phyloP scores from a whole-genome alignment of 2,113 vertebrate genomes.

The Clarias gariepinus region DNA sequence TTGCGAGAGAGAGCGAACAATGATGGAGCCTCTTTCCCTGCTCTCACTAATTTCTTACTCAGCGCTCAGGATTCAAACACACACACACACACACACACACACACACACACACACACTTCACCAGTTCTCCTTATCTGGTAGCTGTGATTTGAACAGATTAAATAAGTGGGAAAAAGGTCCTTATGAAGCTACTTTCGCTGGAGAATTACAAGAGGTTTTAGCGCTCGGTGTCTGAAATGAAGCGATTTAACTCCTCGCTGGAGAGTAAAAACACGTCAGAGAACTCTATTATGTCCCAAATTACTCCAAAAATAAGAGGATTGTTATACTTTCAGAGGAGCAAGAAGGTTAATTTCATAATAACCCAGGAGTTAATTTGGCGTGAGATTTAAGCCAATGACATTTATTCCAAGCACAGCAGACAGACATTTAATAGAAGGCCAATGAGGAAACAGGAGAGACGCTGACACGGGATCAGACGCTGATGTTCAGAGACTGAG shows the following conservation, averaged over 20 bases:
- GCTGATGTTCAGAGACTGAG: not conserved
- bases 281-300: slow-evolving; percentile 38
- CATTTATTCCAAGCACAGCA: slow-evolving; percentile 57
- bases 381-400: slow-evolving; percentile 57
- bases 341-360: slow-evolving; percentile 61
- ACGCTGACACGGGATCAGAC: slow-evolving; percentile 5
- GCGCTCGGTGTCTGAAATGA: slow-evolving; percentile 48
- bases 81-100: slow-evolving; percentile 36
- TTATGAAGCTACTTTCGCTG: slow-evolving; percentile 50
- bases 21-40: slow-evolving; percentile 36
- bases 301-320: slow-evolving; percentile 24
- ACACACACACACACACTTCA: slow-evolving; percentile 46
- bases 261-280: slow-evolving; percentile 18
- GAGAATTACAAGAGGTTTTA: slow-evolving; percentile 55
- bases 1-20: slow-evolving; percentile 48
- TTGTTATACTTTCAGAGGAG: slow-evolving; percentile 41
- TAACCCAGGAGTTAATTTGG: slow-evolving; percentile 52
- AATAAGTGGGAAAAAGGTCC: slow-evolving; percentile 29
- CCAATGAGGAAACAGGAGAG: slow-evolving; percentile 22
- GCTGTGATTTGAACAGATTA: slow-evolving; percentile 59
- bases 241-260: slow-evolving; percentile 49
- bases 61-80: slow-evolving; percentile 55
- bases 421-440: slow-evolving; percentile 51
- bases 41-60: slow-evolving; percentile 56
- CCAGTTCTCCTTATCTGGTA: slow-evolving; percentile 52